A percentile compares a stretch with the other conserved stretches of the same genome.
phyloP scores from a whole-genome alignment of 1,140 invertebrate genomes.

The Ostrea edulis region DNA sequence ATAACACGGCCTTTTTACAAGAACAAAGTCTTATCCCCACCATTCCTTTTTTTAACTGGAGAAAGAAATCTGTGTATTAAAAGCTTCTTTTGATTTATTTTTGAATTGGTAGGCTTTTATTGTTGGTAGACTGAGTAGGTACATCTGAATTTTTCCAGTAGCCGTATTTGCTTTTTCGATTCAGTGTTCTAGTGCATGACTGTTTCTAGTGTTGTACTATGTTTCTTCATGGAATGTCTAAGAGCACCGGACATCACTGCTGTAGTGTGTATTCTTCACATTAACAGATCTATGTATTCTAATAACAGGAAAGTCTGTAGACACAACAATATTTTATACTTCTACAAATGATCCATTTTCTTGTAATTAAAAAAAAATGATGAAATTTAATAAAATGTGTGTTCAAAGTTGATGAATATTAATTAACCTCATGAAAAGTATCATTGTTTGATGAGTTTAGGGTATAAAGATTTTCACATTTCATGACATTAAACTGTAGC shows the following conservation, averaged over 20 bases:
- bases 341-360: background rate
- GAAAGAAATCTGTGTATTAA: background rate
- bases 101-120: constrained; percentile 32
- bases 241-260: constrained; percentile 21
- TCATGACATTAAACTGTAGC: constrained; percentile 7
- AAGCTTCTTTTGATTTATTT: constrained; percentile 10
- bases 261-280: constrained; percentile 12
- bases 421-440: background rate
- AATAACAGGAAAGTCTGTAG: constrained; percentile 35
- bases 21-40: background rate
- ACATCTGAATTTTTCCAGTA: background rate
- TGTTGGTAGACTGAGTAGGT: constrained; percentile 22
- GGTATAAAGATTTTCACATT: background rate
- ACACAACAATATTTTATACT: background rate
- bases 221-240: constrained; percentile 24
- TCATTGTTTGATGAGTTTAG: background rate
- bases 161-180: constrained; percentile 34
- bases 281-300: constrained; percentile 22
- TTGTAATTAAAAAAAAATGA: background rate
- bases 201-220: constrained; percentile 29
- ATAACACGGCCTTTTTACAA: constrained; percentile 3
- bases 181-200: constrained; percentile 36
- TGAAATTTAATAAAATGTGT: background rate
- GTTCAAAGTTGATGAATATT: background rate
- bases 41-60: background rate